Base-by-base conservation (phyloP, 1,140 invertebrate genomes). In the Polypedilum vanderplanki region DNA sequence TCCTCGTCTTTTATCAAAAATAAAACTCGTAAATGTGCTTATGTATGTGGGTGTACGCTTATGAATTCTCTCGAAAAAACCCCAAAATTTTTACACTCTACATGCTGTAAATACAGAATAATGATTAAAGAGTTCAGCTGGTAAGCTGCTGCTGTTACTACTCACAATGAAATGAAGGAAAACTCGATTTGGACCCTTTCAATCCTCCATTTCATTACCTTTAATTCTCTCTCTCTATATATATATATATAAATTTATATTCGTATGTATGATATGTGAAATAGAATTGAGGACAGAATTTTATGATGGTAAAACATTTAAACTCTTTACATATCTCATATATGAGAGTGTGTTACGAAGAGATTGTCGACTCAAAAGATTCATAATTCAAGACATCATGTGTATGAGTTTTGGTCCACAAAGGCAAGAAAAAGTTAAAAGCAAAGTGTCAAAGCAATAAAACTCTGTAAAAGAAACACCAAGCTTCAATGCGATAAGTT, bases 371-470 rank as follows among this genome's bases (percentile, higher is more conserved):
- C 46, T 57, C 46, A 57, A 57, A n/a, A 57, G n/a, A 57, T 57
- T 57, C 46, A 57, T 57, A 57, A 57, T 57, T 57, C 46, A 57
- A 57, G 46, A 15, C 46, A 57, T n/a, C 46, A 57, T n/a, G n/a
- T 15, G 46, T 57, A 1, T 46, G 5, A 33, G 41, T 57, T 8
- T 57, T n/a, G n/a, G 46, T 57, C 46, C 46, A 57, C 46, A 57
- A 57, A 57, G n/a, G 12, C 12, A 57, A 57, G 10, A n/a, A 46
- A 57, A 57, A 57, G 46, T 57, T 57, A n/a, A 57, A 15, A 57
- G 46, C 12, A 57, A 57, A 57, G 46, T 57, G 46, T 57, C 46
- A 57, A 57, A 57, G 46, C 46, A 57, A 57, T 57, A 57, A 57
- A 57, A 57, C 46, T 57, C 46, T 57, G 46, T 57, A 15, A 57